Percentiles rank a stretch among this genome's conserved stretches.
Conservation (phyloP, 2,888 invertebrate genomes). For the Thereva unica region DNA sequence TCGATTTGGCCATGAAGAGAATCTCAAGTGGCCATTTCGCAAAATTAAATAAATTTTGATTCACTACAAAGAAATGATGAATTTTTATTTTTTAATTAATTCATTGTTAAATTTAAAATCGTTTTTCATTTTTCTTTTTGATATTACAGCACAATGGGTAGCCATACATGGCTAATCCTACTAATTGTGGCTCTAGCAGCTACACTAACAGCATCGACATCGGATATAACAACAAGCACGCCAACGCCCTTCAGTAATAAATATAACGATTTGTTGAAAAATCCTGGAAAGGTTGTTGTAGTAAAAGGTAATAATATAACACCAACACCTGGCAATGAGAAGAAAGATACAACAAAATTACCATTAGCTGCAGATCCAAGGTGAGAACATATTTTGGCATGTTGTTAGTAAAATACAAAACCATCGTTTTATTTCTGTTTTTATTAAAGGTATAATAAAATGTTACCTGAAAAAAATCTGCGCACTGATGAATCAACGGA, state of each 20-base stretch:
- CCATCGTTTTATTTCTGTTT: constrained; percentile 15
- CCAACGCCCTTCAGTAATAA: no score
- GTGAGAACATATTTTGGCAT: constrained; percentile 30
- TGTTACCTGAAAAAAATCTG: constrained; percentile 49
- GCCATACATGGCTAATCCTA: constrained; percentile 57
- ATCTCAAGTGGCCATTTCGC: no score
- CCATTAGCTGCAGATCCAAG: constrained; percentile 45
- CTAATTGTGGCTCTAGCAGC: constrained; percentile 50
- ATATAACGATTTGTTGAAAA: no score
- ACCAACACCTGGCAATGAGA: constrained; percentile 32
- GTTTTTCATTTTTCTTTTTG: constrained; percentile 8
- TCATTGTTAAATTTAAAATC: background rate
- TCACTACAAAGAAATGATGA: no score
- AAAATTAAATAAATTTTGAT: no score
- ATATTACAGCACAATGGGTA: constrained; percentile 49
- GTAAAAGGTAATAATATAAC: constrained; percentile 8
- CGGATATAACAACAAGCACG: constrained; percentile 9
- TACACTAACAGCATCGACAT: constrained; percentile 46
- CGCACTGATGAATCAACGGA: constrained; percentile 45
- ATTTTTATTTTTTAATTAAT: background rate
- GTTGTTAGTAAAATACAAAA: constrained; percentile 16
- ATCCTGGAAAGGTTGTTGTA: constrained; percentile 25
- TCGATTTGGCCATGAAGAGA: no score
- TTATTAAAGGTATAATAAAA: constrained; percentile 51
- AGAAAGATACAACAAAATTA: constrained; percentile 46